phyloP scores from a whole-genome alignment of 1,140 invertebrate species.

The Halictus rubicundus region DNA sequence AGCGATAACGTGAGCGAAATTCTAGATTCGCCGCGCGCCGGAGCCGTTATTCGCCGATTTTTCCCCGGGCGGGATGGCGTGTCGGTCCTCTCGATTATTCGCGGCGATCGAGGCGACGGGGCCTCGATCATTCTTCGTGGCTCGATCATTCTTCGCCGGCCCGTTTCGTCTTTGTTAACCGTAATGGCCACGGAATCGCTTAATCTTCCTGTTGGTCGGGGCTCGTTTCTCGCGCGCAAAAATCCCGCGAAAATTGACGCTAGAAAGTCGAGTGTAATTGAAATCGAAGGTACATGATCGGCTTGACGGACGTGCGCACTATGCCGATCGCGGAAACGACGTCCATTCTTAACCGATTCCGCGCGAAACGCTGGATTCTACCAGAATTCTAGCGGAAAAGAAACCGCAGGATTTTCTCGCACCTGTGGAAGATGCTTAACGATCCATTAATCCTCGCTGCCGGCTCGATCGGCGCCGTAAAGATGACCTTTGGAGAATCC shows the following conservation, averaged over 20 bases:
- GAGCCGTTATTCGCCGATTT: not conserved
- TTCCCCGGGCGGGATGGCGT: too few relatives aligned
- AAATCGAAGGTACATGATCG: not conserved
- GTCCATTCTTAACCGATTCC: too few relatives aligned
- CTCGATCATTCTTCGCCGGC: not conserved
- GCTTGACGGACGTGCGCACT: not conserved
- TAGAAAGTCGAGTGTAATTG: not conserved
- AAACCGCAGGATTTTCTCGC: too few relatives aligned
- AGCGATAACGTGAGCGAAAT: conserved; percentile 53
- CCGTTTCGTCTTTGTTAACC: not conserved
- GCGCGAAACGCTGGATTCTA: too few relatives aligned
- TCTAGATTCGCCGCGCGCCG: conserved; percentile 35
- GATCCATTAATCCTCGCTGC: not conserved
- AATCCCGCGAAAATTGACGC: not conserved
- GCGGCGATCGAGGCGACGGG: not conserved
- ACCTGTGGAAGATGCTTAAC: not conserved
- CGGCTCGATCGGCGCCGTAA: not conserved
- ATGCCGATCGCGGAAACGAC: too few relatives aligned
- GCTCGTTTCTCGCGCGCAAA: too few relatives aligned
- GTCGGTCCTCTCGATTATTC: not conserved
- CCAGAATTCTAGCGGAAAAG: too few relatives aligned
- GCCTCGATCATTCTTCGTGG: not conserved
- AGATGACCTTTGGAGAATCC: not conserved
- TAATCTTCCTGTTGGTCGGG: not conserved
- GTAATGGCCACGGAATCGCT: not conserved